A percentile compares a stretch with the other conserved stretches of the same genome.
These are phyloP conservation scores for Morpho achilles DNA, from an alignment of 2,888 invertebrate genomes.

Conservation along the genomic window DNA sequence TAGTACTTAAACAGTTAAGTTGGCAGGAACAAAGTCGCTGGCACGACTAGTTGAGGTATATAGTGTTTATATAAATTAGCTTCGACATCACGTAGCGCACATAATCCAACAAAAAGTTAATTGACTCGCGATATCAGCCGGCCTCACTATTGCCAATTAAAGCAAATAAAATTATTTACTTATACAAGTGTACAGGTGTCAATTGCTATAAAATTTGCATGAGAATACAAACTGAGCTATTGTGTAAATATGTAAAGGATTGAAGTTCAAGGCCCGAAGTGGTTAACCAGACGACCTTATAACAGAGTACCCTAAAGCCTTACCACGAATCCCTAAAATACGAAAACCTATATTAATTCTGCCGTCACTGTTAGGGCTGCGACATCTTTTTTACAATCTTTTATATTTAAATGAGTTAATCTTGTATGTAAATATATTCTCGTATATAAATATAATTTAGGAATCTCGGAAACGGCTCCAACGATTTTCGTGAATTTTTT, in stretches of 20 bases:
- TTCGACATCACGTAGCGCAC: neutral
- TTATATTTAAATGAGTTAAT: no score
- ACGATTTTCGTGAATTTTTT: no score
- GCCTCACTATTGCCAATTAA: slow-evolving; percentile 23
- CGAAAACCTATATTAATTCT: slow-evolving; percentile 15
- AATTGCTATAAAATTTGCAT: slow-evolving; percentile 21
- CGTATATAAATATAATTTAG: no score
- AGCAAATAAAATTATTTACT: slow-evolving; percentile 4
- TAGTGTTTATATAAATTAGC: no score
- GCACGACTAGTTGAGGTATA: no score
- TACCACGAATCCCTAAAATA: slow-evolving; percentile 10
- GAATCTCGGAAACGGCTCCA: no score
- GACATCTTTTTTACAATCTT: slow-evolving; percentile 1
- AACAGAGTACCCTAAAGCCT: slow-evolving; percentile 10
- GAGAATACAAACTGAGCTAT: slow-evolving; percentile 19
- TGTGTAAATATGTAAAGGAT: slow-evolving; percentile 16
- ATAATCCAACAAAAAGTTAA: slow-evolving; percentile 7
- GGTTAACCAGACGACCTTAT: slow-evolving; percentile 12
- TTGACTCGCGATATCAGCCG: slow-evolving; percentile 3
- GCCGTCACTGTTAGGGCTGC: neutral
- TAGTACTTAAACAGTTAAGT: no score
- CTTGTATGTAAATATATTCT: no score
- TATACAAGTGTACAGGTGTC: slow-evolving; percentile 16
- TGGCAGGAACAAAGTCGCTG: no score
- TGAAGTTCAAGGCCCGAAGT: slow-evolving; percentile 22